Evolutionary conservation across 2,888 invertebrate genomes (phyloP).

Genomic region (Cataglyphis albicans): DNA sequence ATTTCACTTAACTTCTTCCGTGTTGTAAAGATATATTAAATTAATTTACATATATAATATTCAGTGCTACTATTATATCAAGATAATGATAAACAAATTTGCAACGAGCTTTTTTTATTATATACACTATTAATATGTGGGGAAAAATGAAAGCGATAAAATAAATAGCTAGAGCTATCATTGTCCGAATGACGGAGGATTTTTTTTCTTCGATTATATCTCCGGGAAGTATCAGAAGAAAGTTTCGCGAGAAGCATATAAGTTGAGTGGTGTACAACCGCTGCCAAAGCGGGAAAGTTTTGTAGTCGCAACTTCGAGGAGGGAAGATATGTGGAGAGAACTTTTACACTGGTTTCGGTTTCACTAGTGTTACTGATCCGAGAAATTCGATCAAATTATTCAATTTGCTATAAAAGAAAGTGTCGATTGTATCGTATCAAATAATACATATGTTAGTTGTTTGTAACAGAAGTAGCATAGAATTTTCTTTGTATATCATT

Average conservation of each 20-base stretch:
- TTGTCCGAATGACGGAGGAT: constrained; percentile 13
- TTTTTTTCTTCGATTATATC: constrained; percentile 25
- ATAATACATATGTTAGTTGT: background rate
- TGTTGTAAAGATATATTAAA: constrained; percentile 15
- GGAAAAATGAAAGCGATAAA: constrained; percentile 14
- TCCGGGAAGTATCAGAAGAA: constrained; percentile 49
- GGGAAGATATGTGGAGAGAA: constrained; percentile 53
- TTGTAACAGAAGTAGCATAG: background rate
- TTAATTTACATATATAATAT: background rate
- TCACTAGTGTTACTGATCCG: constrained; percentile 58
- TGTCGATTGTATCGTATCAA: background rate
- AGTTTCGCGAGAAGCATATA: constrained; percentile 45
- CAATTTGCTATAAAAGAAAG: constrained; percentile 38
- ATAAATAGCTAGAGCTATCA: background rate
- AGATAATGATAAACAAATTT: background rate
- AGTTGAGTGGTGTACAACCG: constrained; percentile 29
- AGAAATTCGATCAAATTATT: constrained; percentile 60
- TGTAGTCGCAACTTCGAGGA: constrained; percentile 36
- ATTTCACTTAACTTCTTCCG: constrained; percentile 37
- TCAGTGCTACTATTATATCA: background rate
- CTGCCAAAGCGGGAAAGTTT: constrained; percentile 60
- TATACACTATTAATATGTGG: background rate
- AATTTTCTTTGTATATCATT: background rate
- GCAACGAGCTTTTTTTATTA: background rate
- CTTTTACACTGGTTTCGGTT: constrained; percentile 70